phyloP scores from a whole-genome alignment of 2,888 invertebrate genomes.

The Gymnocheta viridis region DNA sequence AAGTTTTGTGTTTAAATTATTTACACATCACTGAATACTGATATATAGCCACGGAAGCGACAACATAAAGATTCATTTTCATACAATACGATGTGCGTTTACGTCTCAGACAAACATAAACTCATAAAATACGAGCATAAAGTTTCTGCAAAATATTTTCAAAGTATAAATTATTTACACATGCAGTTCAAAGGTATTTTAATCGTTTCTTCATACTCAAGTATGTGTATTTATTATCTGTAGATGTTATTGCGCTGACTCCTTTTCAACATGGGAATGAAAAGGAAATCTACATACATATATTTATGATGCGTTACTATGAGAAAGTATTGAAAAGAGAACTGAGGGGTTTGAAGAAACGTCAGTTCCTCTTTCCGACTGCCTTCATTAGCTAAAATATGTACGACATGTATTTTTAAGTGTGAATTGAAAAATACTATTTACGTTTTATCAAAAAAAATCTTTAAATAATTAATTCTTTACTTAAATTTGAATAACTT shows the following conservation, averaged over 20 bases:
- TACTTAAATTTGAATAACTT: neutral
- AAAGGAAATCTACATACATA: neutral
- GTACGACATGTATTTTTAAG: neutral
- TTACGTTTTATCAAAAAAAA: neutral
- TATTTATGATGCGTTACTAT: neutral
- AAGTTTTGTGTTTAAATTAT: slow-evolving; percentile 67
- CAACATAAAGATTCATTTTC: neutral
- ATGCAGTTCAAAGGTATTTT: slow-evolving; percentile 15
- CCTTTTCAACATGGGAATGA: slow-evolving; percentile 5
- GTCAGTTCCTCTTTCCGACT: neutral
- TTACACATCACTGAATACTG: slow-evolving; percentile 69
- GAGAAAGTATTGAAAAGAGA: neutral
- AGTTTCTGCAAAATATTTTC: slow-evolving; percentile 13
- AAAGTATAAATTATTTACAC: slow-evolving; percentile 36
- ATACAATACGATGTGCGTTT: neutral
- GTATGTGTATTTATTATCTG: slow-evolving; percentile 13
- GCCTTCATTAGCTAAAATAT: neutral
- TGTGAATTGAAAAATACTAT: slow-evolving; percentile 3
- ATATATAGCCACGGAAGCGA: slow-evolving; percentile 59
- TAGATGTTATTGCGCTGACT: neutral
- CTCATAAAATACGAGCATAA: slow-evolving; percentile 3
- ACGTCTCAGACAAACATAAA: neutral
- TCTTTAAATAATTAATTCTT: neutral
- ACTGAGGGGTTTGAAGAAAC: neutral
- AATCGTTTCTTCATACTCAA: neutral